phyloP scores from a whole-genome alignment of 2,113 vertebrate genomes.

The Tachuris rubrigastra region DNA sequence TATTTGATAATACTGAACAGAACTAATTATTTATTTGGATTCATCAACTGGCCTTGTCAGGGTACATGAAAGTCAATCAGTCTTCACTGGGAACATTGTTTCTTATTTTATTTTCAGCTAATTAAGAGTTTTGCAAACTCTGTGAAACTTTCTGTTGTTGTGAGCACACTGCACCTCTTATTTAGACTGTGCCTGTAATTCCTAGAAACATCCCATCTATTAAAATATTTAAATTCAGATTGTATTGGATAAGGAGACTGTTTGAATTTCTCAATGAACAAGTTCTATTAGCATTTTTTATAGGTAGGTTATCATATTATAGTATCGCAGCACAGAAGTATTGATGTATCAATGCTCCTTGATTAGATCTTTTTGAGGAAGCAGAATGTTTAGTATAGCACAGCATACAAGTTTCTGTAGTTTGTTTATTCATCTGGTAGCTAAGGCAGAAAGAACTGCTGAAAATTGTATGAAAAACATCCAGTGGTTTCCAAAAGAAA shows the following conservation, averaged over 20 bases:
- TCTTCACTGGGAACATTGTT: conserved; percentile 74
- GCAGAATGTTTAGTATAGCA: neutral
- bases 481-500: neutral
- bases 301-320: neutral
- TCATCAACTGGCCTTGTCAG: conserved; percentile 62
- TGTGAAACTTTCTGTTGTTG: neutral
- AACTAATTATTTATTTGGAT: neutral
- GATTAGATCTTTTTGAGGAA: neutral
- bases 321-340: neutral
- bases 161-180: neutral
- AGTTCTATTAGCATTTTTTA: neutral
- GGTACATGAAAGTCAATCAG: conserved; percentile 79
- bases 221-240: neutral
- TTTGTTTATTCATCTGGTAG: neutral
- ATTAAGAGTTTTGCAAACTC: neutral
- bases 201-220: neutral
- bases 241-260: neutral
- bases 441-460: neutral
- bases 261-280: neutral
- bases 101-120: conserved; percentile 80
- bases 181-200: neutral
- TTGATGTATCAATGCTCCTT: neutral
- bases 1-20: neutral
- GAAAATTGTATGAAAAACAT: neutral
- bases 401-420: neutral